Conservation (phyloP, 2,888 invertebrate species). For the Capitulum mitella region DNA sequence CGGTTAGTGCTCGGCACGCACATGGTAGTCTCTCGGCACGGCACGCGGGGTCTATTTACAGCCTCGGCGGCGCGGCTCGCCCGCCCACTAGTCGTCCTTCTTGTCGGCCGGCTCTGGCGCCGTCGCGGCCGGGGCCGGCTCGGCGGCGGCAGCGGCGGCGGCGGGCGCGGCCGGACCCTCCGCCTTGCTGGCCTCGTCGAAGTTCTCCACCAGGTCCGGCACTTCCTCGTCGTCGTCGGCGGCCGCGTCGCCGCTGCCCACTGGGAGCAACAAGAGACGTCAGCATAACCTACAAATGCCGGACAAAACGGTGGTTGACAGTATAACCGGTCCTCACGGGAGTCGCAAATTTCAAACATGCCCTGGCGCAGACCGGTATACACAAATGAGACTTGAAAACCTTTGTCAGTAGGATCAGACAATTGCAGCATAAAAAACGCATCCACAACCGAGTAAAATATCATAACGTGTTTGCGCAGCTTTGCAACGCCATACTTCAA, state of each 20-base stretch:
- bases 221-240: conserved; percentile 78
- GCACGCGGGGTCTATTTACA: conserved; percentile 1
- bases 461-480: no score
- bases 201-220: conserved; percentile 94
- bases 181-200: conserved; percentile 93
- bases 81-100: neutral
- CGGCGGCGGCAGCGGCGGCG: neutral
- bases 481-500: no score
- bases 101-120: neutral
- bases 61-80: neutral
- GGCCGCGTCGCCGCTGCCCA: conserved; percentile 42
- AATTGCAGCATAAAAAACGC: no score
- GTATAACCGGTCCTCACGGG: neutral
- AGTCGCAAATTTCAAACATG: no score
- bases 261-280: no score
- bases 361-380: no score
- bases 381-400: no score
- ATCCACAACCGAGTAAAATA: no score
- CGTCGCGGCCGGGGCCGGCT: neutral
- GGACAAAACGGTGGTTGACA: neutral
- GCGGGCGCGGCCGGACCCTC: conserved; percentile 47
- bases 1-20: neutral
- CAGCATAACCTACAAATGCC: no score
- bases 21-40: conserved; percentile 1
- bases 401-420: no score